These are phyloP conservation scores for Sylvicapra grimmia DNA, from an alignment of 2,113 vertebrate genomes.

Conservation along the genomic window DNA sequence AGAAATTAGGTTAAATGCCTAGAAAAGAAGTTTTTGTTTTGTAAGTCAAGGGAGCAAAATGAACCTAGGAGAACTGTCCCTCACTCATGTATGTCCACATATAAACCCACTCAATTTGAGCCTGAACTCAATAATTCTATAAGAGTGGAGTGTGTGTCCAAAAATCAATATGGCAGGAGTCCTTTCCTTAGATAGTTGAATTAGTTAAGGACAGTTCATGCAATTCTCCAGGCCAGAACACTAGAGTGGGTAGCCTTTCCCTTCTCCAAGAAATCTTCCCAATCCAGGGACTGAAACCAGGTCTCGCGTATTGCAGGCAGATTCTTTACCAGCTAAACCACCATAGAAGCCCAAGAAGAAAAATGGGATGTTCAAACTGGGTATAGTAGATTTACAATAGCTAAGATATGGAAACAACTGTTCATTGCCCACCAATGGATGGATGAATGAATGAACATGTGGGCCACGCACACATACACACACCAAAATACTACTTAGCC, in stretches of 20 bases:
- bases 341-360: not conserved
- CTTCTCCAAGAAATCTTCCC: not conserved
- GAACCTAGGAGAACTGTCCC: not conserved
- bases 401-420: not conserved
- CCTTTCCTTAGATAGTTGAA: not conserved
- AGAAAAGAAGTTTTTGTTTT: not conserved
- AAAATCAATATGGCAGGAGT: not conserved
- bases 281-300: not conserved
- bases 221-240: not conserved
- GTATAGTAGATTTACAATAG: not conserved
- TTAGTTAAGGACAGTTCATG: not conserved
- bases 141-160: not conserved
- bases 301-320: rapidly evolving
- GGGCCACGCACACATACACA: not conserved
- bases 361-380: not conserved
- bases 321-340: not conserved
- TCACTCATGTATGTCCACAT: not conserved
- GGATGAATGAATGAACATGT: not conserved
- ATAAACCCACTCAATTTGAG: not conserved
- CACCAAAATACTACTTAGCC: not conserved
- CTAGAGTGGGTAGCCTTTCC: not conserved
- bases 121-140: not conserved
- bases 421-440: not conserved
- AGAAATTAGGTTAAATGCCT: not conserved
- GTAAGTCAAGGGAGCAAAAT: not conserved